A percentile compares a stretch with the other conserved stretches of the same genome.
These are phyloP conservation scores for Oenanthe oenanthe DNA, from an alignment of 2,113 vertebrate genomes.

Conservation along the genomic window DNA sequence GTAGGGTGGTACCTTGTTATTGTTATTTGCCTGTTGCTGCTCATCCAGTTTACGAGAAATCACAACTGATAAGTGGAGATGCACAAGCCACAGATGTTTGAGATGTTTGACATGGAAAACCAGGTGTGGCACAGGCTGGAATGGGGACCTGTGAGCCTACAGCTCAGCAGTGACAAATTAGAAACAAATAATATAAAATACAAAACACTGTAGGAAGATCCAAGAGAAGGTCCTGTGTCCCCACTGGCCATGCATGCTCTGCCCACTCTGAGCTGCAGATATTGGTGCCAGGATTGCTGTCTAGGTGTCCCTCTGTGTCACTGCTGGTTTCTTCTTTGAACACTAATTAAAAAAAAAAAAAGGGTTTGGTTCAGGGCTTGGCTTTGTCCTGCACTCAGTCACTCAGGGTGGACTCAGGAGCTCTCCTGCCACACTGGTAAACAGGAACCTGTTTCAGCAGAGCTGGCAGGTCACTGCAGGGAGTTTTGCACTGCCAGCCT, in stretches of 20 bases:
- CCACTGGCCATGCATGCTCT: fast-evolving
- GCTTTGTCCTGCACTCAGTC: background rate
- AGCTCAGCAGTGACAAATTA: background rate
- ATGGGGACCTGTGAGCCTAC: background rate
- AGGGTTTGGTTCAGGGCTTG: background rate
- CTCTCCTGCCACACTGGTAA: background rate
- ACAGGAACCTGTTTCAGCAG: background rate
- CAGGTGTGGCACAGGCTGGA: background rate
- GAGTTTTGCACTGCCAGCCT: background rate
- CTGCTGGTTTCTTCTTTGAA: background rate
- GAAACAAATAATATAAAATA: no score
- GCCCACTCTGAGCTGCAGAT: background rate
- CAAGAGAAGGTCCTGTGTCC: background rate
- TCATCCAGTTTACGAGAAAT: background rate
- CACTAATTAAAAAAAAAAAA: background rate
- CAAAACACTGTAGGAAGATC: background rate
- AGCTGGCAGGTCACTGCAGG: background rate
- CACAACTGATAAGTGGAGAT: background rate
- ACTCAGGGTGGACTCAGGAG: background rate
- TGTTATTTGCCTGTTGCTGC: background rate
- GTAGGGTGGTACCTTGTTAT: background rate
- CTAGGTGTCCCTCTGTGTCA: background rate
- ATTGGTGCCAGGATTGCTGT: fast-evolving
- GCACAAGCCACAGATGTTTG: background rate
- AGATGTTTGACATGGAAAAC: background rate